Base-by-base conservation (phyloP, 2,113 vertebrate genomes). In the Laticauda colubrina region DNA sequence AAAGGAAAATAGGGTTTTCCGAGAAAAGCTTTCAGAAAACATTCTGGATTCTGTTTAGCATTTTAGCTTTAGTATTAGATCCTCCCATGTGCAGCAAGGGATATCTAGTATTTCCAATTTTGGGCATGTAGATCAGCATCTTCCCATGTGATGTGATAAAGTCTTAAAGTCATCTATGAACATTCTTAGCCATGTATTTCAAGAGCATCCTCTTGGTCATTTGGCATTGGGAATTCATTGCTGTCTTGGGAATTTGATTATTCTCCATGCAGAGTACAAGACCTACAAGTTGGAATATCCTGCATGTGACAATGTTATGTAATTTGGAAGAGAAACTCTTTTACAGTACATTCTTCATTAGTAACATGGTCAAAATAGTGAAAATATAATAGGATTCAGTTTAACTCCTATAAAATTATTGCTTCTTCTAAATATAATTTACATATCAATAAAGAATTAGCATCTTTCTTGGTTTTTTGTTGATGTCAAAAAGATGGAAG, bases 401-500 rank as follows among this genome's bases (percentile, higher is more conserved):
- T 55, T 55, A 90, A 61, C 4, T 61, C 59, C 69, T 93, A 55
- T 85, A 55, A 85, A 90, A 85, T 86, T 48, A n/a, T 39, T 92
- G 43, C 43, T 85, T 89, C 18, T 48, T 89, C 57, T 85, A 85
- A 51, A 55, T 69, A 34, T 81, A 92, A 51, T 18, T 54, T 26
- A 75, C 55, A 69, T 45, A 20, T 51, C 29, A 21, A 45, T 34
- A 57, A n/a, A 89, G 26, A 92, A 89, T 81, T 91, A 85, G n/a
- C 3, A 39, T n/a, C 5, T 48, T 81, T 21, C 5, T 90, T 90
- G 69, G 54, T 87, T 29, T 59, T n/a, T 34, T 69, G 15, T 29
- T 5, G 2, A 69, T 14, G 2, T 69, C 2, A 2, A 5, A 69
- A 34, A 12, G 29, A 69, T 69, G 29, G 64, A 69, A 69, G 12